These are phyloP conservation scores for Coleophora deauratella DNA, from an alignment of 2,888 invertebrate species.

Conservation along the genomic window DNA sequence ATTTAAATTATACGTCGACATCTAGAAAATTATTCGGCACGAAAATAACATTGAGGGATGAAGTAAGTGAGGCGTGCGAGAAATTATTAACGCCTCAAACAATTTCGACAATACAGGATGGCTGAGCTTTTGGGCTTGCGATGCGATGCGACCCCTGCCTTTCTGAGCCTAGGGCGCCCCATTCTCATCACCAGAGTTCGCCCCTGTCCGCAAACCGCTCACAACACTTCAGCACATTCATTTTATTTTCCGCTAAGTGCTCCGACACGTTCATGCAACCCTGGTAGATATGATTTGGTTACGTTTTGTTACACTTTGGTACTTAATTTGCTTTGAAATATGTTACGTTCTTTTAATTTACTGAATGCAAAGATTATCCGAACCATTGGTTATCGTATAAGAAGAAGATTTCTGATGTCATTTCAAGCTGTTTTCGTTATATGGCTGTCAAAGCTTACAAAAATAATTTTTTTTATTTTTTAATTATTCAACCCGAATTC, in stretches of 20 bases:
- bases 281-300: too few species aligned
- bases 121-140: too few species aligned
- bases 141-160: conserved; percentile 28
- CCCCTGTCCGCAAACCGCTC: conserved; percentile 17
- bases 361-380: too few species aligned
- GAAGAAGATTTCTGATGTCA: too few species aligned
- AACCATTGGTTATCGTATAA: too few species aligned
- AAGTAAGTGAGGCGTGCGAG: conserved; percentile 42
- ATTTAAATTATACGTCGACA: conserved; percentile 22
- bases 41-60: conserved; percentile 39
- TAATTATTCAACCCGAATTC: too few species aligned
- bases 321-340: too few species aligned
- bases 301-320: too few species aligned
- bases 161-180: conserved; percentile 1
- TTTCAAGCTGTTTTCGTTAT: too few species aligned
- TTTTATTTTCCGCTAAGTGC: conserved; percentile 5
- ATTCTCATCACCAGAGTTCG: background rate
- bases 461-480: too few species aligned
- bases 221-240: conserved; percentile 12
- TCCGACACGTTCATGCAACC: background rate
- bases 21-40: conserved; percentile 23
- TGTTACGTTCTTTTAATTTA: too few species aligned
- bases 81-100: conserved; percentile 55
- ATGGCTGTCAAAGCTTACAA: too few species aligned
- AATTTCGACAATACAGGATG: conserved; percentile 49